Evolutionary conservation across 1,140 invertebrate species (phyloP).

Genomic region (Wasmannia auropunctata): DNA sequence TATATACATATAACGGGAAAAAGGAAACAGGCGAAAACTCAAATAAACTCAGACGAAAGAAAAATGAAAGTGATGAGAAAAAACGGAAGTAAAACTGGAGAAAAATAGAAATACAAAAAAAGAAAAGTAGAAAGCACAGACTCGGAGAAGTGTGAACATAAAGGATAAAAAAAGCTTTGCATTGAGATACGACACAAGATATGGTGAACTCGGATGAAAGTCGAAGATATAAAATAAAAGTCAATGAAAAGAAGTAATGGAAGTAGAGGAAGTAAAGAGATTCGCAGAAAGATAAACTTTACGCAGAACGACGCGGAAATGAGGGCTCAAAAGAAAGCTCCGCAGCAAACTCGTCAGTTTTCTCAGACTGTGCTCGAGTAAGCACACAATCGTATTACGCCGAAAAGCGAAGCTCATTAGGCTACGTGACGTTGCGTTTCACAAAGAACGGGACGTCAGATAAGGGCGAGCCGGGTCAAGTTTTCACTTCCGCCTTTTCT

Average conservation of each 20-base stretch:
- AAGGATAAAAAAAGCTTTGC: background rate
- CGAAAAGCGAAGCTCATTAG: conserved; percentile 31
- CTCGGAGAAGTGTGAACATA: background rate
- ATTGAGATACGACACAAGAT: background rate
- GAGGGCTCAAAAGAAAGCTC: conserved; percentile 2
- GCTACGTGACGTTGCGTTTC: conserved; percentile 19
- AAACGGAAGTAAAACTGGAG: background rate
- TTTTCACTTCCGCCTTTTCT: conserved; percentile 41
- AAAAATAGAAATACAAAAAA: background rate
- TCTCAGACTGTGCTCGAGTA: background rate
- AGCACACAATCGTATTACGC: conserved; percentile 20
- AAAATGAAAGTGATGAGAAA: background rate
- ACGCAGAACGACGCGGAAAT: background rate
- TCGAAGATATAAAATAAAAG: background rate
- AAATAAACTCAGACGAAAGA: no score
- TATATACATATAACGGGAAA: background rate
- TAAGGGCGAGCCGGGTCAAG: conserved; percentile 31
- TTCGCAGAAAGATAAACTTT: background rate
- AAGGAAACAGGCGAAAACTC: background rate
- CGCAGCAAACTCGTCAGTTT: background rate
- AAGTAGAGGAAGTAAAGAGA: background rate
- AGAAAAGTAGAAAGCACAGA: background rate
- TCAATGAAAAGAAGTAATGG: background rate
- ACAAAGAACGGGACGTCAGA: conserved; percentile 21
- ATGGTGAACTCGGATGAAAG: background rate